Percentiles rank a stretch among this genome's conserved stretches.
These are phyloP conservation scores for Gandaritis pyraliata DNA, from an alignment of 2,888 invertebrate genomes.

Conservation along the genomic window DNA sequence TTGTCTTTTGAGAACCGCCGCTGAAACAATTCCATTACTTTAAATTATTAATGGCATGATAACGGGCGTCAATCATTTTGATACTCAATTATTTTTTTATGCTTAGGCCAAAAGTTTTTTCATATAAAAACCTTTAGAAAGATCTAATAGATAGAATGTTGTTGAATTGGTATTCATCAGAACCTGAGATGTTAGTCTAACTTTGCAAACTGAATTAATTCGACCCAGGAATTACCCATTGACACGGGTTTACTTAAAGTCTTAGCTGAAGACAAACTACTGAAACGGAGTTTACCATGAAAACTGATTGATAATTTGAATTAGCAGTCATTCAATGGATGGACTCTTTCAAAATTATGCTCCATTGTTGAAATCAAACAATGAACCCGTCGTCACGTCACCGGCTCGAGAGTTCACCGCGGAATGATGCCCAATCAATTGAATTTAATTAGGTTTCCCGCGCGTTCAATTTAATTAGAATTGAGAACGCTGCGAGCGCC, in stretches of 20 bases:
- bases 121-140: too few species aligned
- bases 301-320: not conserved
- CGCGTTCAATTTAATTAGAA: conserved; percentile 53
- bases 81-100: too few species aligned
- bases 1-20: conserved; percentile 11
- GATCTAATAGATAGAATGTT: too few species aligned
- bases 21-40: not conserved
- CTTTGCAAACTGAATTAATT: too few species aligned
- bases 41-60: not conserved
- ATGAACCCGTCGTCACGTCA: conserved; percentile 36
- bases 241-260: too few species aligned
- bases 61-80: too few species aligned
- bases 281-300: too few species aligned
- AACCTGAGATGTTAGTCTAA: too few species aligned
- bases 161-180: too few species aligned
- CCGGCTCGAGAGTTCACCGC: conserved; percentile 14
- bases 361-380: conserved; percentile 37
- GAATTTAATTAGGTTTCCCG: conserved; percentile 64
- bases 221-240: too few species aligned
- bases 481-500: conserved; percentile 52
- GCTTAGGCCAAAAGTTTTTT: too few species aligned
- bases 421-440: conserved; percentile 67
- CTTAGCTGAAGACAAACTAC: too few species aligned
- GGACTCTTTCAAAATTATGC: conserved; percentile 26
- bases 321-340: not conserved